phyloP scores from a whole-genome alignment of 2,888 invertebrate genomes.

The Carabus problematicus region DNA sequence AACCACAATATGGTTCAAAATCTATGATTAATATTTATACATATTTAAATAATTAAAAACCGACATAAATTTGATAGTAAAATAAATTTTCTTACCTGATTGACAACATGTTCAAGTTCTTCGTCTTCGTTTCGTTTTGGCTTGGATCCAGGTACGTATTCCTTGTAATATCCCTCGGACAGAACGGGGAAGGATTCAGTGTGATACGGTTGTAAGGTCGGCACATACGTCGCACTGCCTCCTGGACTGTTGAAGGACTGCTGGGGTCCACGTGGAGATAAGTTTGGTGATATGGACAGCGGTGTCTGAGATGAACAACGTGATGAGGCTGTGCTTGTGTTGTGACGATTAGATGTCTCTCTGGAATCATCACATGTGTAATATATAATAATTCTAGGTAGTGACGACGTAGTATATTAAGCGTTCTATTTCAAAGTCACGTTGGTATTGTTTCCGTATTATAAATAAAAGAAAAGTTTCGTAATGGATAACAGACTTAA shows the following conservation, averaged over 20 bases:
- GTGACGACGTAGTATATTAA: no score
- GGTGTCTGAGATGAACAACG: constrained; percentile 60
- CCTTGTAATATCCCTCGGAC: constrained; percentile 6
- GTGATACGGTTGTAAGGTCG: constrained; percentile 55
- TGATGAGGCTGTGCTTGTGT: constrained; percentile 62
- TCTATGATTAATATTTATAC: no score
- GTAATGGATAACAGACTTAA: no score
- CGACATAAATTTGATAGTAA: constrained; percentile 2
- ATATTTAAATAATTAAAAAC: no score
- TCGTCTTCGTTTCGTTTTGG: constrained; percentile 45
- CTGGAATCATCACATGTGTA: constrained; percentile 21
- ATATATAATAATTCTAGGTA: no score
- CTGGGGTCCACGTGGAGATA: constrained; percentile 54
- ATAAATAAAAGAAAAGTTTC: no score
- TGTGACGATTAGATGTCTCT: constrained; percentile 50
- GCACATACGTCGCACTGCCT: constrained; percentile 55
- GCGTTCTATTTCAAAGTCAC: no score
- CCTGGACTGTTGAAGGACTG: constrained; percentile 61
- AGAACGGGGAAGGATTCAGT: constrained; percentile 52
- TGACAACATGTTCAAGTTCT: constrained; percentile 62
- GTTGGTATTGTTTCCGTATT: no score
- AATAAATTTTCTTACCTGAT: constrained; percentile 62
- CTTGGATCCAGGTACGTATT: constrained; percentile 45
- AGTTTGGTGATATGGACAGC: constrained; percentile 57
- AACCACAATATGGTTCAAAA: no score